Evolutionary conservation across 2,113 vertebrate species (phyloP).

Genomic region (Argyrosomus japonicus): DNA sequence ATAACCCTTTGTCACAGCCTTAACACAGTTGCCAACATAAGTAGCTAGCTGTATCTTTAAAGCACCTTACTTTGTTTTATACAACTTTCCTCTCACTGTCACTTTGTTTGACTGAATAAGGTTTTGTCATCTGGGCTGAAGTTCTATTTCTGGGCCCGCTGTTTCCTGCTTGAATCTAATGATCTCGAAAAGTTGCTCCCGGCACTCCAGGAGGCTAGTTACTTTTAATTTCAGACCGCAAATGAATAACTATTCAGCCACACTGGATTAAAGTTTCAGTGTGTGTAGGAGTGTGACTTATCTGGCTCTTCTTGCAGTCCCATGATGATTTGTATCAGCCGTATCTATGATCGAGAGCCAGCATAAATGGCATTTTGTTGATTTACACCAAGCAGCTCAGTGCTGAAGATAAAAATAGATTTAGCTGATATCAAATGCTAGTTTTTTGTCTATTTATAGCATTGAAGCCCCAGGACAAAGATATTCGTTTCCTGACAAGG

Average conservation of each 20-base stretch:
- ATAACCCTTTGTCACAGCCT: not conserved
- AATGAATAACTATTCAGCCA: constrained; percentile 42
- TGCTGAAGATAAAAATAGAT: constrained; percentile 52
- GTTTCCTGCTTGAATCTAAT: constrained; percentile 1
- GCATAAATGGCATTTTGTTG: not conserved
- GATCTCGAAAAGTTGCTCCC: constrained; percentile 2
- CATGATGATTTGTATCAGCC: constrained; percentile 2
- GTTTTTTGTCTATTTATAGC: constrained; percentile 64
- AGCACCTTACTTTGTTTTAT: not conserved
- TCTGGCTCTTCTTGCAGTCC: constrained; percentile 6
- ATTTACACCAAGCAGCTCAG: constrained; percentile 23
- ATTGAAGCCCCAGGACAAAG: constrained; percentile 1
- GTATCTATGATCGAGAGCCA: constrained; percentile 1
- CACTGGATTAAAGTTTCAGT: constrained; percentile 14
- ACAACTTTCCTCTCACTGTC: not conserved
- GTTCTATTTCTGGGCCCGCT: constrained; percentile 32
- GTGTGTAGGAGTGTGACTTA: constrained; percentile 28
- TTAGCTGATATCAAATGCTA: constrained; percentile 28
- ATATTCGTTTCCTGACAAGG: constrained; percentile 21
- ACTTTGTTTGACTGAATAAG: constrained; percentile 4
- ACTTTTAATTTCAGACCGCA: constrained; percentile 24
- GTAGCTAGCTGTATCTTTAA: not conserved
- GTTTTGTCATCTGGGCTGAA: constrained; percentile 3
- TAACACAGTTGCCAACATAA: not conserved
- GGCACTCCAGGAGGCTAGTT: constrained; percentile 8